Conservation (phyloP, 2,888 invertebrate genomes). For the Coleophora deauratella region DNA sequence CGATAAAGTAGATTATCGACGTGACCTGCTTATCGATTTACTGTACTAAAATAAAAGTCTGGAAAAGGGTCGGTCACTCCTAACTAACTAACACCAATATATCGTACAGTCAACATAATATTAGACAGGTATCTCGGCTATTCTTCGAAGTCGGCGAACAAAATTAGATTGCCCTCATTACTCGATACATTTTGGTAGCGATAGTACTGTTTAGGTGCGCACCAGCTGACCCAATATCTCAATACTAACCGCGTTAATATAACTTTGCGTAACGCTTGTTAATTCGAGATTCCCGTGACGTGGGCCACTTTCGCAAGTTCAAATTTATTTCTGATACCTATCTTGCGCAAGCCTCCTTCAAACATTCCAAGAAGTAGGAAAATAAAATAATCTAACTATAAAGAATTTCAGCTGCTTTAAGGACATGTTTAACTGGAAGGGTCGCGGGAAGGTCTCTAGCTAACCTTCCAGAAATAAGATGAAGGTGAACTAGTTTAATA, state of each 20-base stretch:
- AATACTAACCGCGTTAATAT: conserved; percentile 28
- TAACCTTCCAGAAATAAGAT: background rate
- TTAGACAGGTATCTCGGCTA: too few relatives aligned
- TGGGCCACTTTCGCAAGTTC: conserved; percentile 37
- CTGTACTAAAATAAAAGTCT: too few relatives aligned
- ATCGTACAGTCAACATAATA: too few relatives aligned
- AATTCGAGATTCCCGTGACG: conserved; percentile 38
- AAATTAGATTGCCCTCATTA: conserved; percentile 9
- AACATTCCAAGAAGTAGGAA: conserved; percentile 3
- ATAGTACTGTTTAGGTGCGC: conserved; percentile 25
- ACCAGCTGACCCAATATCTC: conserved; percentile 28
- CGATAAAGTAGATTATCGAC: too few relatives aligned
- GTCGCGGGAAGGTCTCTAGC: background rate
- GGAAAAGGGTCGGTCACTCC: too few relatives aligned
- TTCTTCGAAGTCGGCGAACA: background rate
- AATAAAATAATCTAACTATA: conserved; percentile 19
- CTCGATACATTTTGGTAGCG: conserved; percentile 4
- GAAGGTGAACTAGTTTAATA: too few relatives aligned
- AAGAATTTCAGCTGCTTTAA: conserved; percentile 25
- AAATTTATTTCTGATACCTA: conserved; percentile 51
- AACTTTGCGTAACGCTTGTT: conserved; percentile 48
- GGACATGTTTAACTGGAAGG: conserved; percentile 17
- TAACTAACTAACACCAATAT: too few relatives aligned
- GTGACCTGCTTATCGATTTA: too few relatives aligned
- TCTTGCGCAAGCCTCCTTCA: conserved; percentile 45